Percentiles rank a stretch among this genome's conserved stretches.
These are phyloP conservation scores for Phyllotreta cruciferae DNA, from an alignment of 2,888 invertebrate genomes.

Conservation along the genomic window DNA sequence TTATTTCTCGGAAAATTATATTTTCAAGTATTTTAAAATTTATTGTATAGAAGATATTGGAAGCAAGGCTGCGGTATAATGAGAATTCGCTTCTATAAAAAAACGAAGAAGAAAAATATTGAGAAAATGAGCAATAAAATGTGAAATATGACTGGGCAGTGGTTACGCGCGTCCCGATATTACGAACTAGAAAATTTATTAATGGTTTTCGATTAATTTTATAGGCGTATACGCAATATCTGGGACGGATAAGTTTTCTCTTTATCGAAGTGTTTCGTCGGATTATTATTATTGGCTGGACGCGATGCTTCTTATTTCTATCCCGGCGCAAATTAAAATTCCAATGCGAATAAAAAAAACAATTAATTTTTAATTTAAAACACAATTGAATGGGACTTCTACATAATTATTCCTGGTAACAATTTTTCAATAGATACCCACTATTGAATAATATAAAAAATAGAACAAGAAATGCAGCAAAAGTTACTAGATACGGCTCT, in stretches of 20 bases:
- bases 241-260: constrained; percentile 23
- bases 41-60: too few relatives aligned
- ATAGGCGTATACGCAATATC: constrained; percentile 28
- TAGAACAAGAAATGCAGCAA: too few relatives aligned
- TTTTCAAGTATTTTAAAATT: background rate
- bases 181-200: constrained; percentile 23
- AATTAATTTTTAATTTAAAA: too few relatives aligned
- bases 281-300: constrained; percentile 3
- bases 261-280: constrained; percentile 16
- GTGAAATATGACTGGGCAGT: constrained; percentile 23
- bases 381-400: too few relatives aligned
- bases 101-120: background rate
- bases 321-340: background rate
- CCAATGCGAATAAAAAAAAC: too few relatives aligned
- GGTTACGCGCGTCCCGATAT: constrained; percentile 21
- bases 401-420: background rate
- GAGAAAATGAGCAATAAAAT: constrained; percentile 23
- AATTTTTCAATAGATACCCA: constrained; percentile 1
- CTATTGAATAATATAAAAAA: too few relatives aligned
- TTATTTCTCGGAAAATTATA: background rate
- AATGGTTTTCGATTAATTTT: constrained; percentile 28
- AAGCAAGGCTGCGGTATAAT: background rate
- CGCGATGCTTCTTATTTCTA: constrained; percentile 8
- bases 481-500: too few relatives aligned
- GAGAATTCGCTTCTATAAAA: constrained; percentile 4